A percentile compares a stretch with the other conserved stretches of the same genome.
phyloP scores from a whole-genome alignment of 2,113 vertebrate species.

The Eretmochelys imbricata region DNA sequence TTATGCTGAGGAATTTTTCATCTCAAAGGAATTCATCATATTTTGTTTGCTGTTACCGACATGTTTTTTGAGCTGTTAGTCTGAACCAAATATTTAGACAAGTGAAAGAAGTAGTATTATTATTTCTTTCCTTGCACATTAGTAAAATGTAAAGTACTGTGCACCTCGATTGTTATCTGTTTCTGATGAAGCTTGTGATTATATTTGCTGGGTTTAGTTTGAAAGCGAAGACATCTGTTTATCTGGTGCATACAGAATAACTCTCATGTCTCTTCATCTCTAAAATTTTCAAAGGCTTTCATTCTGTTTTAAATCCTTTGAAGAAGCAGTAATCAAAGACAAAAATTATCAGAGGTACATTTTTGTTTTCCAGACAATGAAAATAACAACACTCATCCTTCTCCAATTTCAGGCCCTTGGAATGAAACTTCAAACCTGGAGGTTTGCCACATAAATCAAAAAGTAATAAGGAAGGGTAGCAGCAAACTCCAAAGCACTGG shows the following conservation, averaged over 20 bases:
- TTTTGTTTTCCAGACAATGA: constrained; percentile 89
- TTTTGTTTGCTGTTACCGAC: constrained; percentile 74
- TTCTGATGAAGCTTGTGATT: constrained; percentile 83
- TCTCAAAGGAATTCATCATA: constrained; percentile 67
- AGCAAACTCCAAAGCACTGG: constrained; percentile 73
- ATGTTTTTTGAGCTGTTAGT: constrained; percentile 80
- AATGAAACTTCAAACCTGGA: constrained; percentile 83
- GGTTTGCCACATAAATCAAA: constrained; percentile 82
- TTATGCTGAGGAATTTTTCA: constrained; percentile 63
- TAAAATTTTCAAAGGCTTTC: constrained; percentile 90
- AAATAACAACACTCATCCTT: constrained; percentile 82
- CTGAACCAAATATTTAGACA: constrained; percentile 83
- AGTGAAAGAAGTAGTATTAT: constrained; percentile 81
- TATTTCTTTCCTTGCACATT: constrained; percentile 80
- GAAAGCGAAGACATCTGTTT: constrained; percentile 88
- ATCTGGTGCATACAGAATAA: constrained; percentile 85
- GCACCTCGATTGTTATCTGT: constrained; percentile 78
- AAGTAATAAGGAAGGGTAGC: constrained; percentile 76
- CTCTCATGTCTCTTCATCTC: constrained; percentile 86
- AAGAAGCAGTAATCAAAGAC: constrained; percentile 89
- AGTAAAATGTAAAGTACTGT: constrained; percentile 78
- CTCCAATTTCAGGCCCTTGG: constrained; percentile 79
- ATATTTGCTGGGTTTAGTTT: constrained; percentile 83
- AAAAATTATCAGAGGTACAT: constrained; percentile 91
- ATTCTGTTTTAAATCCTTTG: constrained; percentile 87